Conservation (phyloP, 2,888 invertebrate species). For the Trissolcus brochymenae region DNA sequence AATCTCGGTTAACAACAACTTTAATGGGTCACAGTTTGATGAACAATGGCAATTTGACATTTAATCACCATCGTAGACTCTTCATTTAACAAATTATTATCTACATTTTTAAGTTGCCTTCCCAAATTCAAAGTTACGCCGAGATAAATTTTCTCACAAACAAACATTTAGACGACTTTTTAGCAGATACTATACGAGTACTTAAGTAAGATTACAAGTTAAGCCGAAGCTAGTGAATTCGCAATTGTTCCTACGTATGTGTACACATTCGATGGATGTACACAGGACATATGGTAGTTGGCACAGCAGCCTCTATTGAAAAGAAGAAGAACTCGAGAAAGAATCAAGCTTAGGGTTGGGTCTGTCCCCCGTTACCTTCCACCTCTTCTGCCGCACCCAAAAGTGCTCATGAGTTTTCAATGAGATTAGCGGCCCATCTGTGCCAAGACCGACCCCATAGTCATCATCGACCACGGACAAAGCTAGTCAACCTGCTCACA, state of each 20-base stretch:
- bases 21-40: slow-evolving; percentile 41
- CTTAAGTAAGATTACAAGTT: slow-evolving; percentile 47
- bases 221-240: slow-evolving; percentile 43
- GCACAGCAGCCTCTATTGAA: slow-evolving; percentile 69
- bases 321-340: slow-evolving; percentile 61
- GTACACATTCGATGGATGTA: slow-evolving; percentile 67
- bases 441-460: slow-evolving; percentile 73
- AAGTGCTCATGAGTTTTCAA: slow-evolving; percentile 77
- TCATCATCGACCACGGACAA: slow-evolving; percentile 74
- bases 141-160: no score
- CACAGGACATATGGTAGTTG: slow-evolving; percentile 76
- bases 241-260: slow-evolving; percentile 53
- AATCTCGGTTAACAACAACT: slow-evolving; percentile 37
- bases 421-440: slow-evolving; percentile 77
- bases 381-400: slow-evolving; percentile 61
- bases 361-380: slow-evolving; percentile 57
- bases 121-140: no score
- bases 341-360: slow-evolving; percentile 62
- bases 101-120: background rate
- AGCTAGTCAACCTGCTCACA: slow-evolving; percentile 74
- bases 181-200: slow-evolving; percentile 19
- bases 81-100: background rate
- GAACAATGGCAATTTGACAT: slow-evolving; percentile 18
- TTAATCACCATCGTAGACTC: background rate
- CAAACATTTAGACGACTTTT: background rate